Base-by-base conservation (phyloP, 1,140 invertebrate genomes). In the Drosophila sturtevanti region DNA sequence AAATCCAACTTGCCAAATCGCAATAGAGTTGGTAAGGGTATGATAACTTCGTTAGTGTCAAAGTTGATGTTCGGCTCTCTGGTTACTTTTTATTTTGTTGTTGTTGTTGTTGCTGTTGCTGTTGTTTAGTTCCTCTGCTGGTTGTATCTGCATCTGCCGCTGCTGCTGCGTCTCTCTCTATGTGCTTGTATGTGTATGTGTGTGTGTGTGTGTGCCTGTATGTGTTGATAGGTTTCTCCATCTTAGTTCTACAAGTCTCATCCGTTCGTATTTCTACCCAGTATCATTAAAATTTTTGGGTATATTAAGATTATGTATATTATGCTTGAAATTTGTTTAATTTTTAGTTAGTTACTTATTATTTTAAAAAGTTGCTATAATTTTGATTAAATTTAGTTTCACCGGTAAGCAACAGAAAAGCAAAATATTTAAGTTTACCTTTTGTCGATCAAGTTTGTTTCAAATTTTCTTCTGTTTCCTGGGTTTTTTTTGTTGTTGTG, bases 201-300 rank as follows among this genome's bases (percentile, higher is more conserved):
- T 14, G 12, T 48, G 44, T 21, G 24, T 34, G 18, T 62, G 21
- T 63, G 24, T 58, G 58, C 41, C 38, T 12, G 51, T 60, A 51
- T 27, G 60, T 38, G 31, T 35, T 27, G 22, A 14, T 60, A 56
- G 63, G 56, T 51, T 41, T 59, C 21, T 52, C 58, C 65, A 52
- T 51, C 58, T 51, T 44, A 48, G 41, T 48, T 48, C 41, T 18
- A 48, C 41, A 48, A 48, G 18, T 31, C 18, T 16, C 41, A 18
- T 24, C n/a, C 27, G 21, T 48, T 54, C 22, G 24, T 22, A 22
- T 18, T 21, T 48, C 21, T 48, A 48, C 41, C 41, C 41, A 21
- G 41, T 48, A 48, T 9, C 9, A 48, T 10, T 48, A 7, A 21
- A 18, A 18, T 21, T 11, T 21, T 21, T 48, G 16, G 12, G 41